Conservation (phyloP, 23 tunicate genomes). For the Corella eumyota region DNA sequence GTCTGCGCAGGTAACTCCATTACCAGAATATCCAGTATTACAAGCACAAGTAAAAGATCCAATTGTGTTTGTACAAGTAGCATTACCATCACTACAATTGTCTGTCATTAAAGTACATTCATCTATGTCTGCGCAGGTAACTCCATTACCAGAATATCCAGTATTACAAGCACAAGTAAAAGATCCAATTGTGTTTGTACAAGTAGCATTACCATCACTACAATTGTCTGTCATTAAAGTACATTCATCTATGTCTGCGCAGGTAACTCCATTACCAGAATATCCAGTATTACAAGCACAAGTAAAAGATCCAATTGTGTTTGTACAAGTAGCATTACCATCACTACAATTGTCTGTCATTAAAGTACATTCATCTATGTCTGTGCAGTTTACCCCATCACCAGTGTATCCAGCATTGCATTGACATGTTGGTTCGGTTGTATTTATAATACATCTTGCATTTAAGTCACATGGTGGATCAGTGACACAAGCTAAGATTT, state of each 20-base stretch:
- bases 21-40: conserved; percentile 10
- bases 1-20: conserved; percentile 24
- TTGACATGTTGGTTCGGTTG: not conserved
- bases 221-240: conserved; percentile 4
- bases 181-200: conserved; percentile 2
- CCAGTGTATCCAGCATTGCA: conserved; percentile 14
- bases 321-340: conserved; percentile 7
- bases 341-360: conserved; percentile 1
- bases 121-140: conserved; percentile 10
- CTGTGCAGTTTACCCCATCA: conserved; percentile 5
- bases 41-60: conserved; percentile 14
- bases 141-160: conserved; percentile 21
- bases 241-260: too few relatives aligned
- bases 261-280: conserved; percentile 7
- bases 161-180: conserved; percentile 13
- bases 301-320: conserved; percentile 11
- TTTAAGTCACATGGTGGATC: too few relatives aligned
- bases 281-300: conserved; percentile 4
- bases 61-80: conserved; percentile 3
- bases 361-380: conserved; percentile 10
- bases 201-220: conserved; percentile 2
- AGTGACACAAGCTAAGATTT: too few relatives aligned
- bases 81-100: conserved; percentile 1
- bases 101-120: conserved; percentile 4
- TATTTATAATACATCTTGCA: too few relatives aligned